phyloP scores from a whole-genome alignment of 2,888 invertebrate genomes.

The Incurvaria masculella region DNA sequence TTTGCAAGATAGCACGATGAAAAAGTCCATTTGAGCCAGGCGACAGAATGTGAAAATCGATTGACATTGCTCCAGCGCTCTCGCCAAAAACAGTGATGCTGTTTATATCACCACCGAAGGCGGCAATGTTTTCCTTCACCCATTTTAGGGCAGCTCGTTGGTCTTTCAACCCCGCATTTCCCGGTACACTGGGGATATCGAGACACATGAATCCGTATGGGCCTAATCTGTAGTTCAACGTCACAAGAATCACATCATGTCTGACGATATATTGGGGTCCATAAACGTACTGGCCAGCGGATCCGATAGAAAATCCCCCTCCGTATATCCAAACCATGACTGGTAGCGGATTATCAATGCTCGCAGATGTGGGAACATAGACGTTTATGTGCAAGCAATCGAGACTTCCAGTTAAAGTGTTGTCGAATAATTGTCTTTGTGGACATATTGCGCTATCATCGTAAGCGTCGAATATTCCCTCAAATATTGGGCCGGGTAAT shows the following conservation, averaged over 20 bases:
- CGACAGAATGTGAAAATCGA: conserved; percentile 28
- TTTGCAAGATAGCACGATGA: conserved; percentile 27
- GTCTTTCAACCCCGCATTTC: conserved; percentile 68
- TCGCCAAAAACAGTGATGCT: conserved; percentile 28
- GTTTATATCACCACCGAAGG: conserved; percentile 30
- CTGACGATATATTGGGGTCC: conserved; percentile 22
- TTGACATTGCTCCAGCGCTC: conserved; percentile 28
- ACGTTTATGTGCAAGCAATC: conserved; percentile 21
- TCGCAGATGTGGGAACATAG: conserved; percentile 28
- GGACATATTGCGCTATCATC: not conserved
- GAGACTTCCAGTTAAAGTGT: not conserved
- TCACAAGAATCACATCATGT: not conserved
- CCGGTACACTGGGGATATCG: conserved; percentile 17
- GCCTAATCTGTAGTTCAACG: not conserved
- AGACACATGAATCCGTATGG: not conserved
- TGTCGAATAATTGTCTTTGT: not conserved
- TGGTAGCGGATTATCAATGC: conserved; percentile 22
- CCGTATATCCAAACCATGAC: conserved; percentile 33
- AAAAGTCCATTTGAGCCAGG: conserved; percentile 22
- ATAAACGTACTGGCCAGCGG: conserved; percentile 20
- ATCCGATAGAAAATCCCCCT: conserved; percentile 25
- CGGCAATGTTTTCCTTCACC: conserved; percentile 29
- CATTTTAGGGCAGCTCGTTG: conserved; percentile 29
- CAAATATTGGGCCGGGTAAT: conserved; percentile 1
- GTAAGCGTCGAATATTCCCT: conserved; percentile 5